Evolutionary conservation across 2,113 vertebrate genomes (phyloP), one percentile per base, ranked within the genome.

Genomic region (Poeciliopsis prolifica): DNA sequence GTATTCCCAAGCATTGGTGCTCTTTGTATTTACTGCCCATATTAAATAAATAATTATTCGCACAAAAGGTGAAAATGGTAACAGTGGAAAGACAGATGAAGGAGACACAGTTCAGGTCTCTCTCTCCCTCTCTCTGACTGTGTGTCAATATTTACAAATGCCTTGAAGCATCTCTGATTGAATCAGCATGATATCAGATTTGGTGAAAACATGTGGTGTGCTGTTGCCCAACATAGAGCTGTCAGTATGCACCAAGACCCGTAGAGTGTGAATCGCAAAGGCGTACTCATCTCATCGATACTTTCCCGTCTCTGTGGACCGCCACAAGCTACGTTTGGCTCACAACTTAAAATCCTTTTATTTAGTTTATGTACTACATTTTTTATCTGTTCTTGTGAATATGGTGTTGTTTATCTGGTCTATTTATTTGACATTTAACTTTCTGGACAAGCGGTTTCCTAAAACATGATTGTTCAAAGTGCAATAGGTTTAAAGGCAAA

Each of bases 151-250:
- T 88, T 87, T 86, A 77, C 77, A 83, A 73, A 86, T 74, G 72
- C 85, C 78, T 81, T 82, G 76, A 81, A 89, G 82, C 70, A 79
- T 79, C 77, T 80, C 82, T 90, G 84, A 91, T 89, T 87, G 77
- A 88, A 87, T 88, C 82, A 88, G 86, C 86, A 72, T 81, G 88
- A 78, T 83, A 86, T 86, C 79, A 86, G 76, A 87, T 84, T 76
- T 85, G 76, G 70, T 80, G 80, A 86, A 88, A 86, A 83, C 83
- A 89, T 88, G 83, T 85, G 82, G 73, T 79, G 72, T 87, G 82
- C 81, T 88, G 90, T 87, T 82, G 82, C 74, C 86, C 86, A 89
- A 89, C 84, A 87, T 65, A 63, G 80, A 88, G 80, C 82, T 82
- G 80, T 87, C 78, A 77, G 78, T 75, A 37, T 72, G 69, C 76